Evolutionary conservation across 1,140 invertebrate genomes (phyloP).

Genomic region (Zophobas atratus): DNA sequence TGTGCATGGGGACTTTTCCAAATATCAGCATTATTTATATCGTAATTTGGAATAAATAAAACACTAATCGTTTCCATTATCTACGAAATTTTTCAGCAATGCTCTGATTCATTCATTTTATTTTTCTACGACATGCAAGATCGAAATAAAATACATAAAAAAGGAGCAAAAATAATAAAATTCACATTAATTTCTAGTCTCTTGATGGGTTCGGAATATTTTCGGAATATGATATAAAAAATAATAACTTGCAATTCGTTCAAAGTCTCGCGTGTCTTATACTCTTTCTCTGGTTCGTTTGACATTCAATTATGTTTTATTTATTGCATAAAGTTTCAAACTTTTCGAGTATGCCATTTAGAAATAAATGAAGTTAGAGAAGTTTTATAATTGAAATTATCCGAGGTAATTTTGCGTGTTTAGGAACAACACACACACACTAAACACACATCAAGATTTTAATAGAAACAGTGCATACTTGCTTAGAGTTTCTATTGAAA

Average conservation of each 20-base stretch:
- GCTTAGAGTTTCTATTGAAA: too few species aligned
- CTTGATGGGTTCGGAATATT: slow-evolving; percentile 14
- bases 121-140: slow-evolving; percentile 40
- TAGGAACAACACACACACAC: too few species aligned
- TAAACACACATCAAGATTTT: too few species aligned
- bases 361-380: slow-evolving; percentile 18
- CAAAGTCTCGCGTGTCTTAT: slow-evolving; percentile 24
- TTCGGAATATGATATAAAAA: slow-evolving; percentile 8
- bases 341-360: slow-evolving; percentile 21
- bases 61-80: slow-evolving; percentile 42
- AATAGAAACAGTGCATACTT: too few species aligned
- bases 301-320: slow-evolving; percentile 41
- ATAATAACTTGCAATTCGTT: slow-evolving; percentile 29
- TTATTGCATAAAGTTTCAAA: slow-evolving; percentile 22
- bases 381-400: slow-evolving; percentile 34
- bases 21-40: slow-evolving; percentile 11
- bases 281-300: background rate
- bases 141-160: slow-evolving; percentile 36
- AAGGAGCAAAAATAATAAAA: slow-evolving; percentile 40
- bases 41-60: slow-evolving; percentile 21
- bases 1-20: slow-evolving; percentile 1
- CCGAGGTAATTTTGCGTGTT: background rate
- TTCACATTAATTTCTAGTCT: slow-evolving; percentile 36
- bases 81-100: slow-evolving; percentile 17
- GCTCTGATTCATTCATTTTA: slow-evolving; percentile 38